Evolutionary conservation across 2,888 invertebrate species (phyloP).

Genomic region (Sclerodermus sp.): DNA sequence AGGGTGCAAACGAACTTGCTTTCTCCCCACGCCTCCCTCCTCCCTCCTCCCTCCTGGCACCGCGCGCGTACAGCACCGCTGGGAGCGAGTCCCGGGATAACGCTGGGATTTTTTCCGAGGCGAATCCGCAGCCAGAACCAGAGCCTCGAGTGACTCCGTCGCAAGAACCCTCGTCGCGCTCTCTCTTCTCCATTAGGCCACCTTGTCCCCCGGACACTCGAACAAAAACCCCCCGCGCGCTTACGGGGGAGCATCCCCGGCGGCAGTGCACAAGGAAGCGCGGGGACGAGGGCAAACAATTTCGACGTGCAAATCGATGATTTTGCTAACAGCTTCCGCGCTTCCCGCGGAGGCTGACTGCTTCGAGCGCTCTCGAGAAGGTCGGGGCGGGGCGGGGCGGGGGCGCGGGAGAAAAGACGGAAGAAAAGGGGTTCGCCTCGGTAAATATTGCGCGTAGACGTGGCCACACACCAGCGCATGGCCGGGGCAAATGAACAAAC

Average conservation of each 20-base stretch:
- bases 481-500: too few species aligned
- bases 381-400: constrained; percentile 4
- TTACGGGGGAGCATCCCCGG: too few species aligned
- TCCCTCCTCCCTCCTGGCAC: constrained; percentile 2
- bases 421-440: constrained; percentile 16
- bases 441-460: constrained; percentile 46
- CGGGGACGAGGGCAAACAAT: constrained; percentile 3
- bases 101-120: too few species aligned
- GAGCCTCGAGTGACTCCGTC: too few species aligned
- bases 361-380: background rate
- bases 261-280: constrained; percentile 17
- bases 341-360: background rate
- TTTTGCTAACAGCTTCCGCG: background rate
- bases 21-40: constrained; percentile 1
- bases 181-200: too few species aligned
- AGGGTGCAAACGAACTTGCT: background rate
- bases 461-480: too few species aligned
- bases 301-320: background rate
- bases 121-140: too few species aligned
- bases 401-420: constrained; percentile 16
- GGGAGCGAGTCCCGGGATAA: too few species aligned
- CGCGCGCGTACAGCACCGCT: too few species aligned
- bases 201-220: too few species aligned
- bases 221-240: too few species aligned
- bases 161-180: too few species aligned